Evolutionary conservation across 2,113 vertebrate genomes (phyloP).

Genomic region (Callorhinus ursinus): DNA sequence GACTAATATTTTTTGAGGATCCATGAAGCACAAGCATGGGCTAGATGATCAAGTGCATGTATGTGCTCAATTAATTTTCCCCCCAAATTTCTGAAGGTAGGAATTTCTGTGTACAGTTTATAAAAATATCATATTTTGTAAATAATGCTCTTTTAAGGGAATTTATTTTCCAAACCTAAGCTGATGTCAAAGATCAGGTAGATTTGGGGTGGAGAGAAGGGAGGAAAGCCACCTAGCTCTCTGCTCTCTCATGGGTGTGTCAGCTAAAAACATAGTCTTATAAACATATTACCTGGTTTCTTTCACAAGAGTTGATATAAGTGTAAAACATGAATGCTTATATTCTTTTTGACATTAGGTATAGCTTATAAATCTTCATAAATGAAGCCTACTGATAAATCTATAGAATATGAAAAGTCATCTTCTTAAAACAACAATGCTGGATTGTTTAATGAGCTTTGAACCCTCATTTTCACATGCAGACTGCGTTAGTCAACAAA

Average conservation of each 20-base stretch:
- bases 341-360: neutral
- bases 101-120: neutral
- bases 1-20: neutral
- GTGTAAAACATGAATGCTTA: neutral
- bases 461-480: neutral
- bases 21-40: neutral
- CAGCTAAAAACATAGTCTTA: neutral
- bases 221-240: neutral
- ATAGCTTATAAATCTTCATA: neutral
- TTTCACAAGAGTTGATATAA: neutral
- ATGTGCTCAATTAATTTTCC: neutral
- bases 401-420: neutral
- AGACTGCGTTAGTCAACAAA: neutral
- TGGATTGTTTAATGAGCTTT: neutral
- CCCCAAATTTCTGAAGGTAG: neutral
- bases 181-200: neutral
- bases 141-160: neutral
- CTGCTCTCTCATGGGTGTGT: neutral
- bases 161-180: neutral
- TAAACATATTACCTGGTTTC: neutral
- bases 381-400: neutral
- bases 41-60: neutral
- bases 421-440: neutral
- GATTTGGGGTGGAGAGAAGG: rapidly evolving
- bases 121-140: neutral